Percentiles rank a stretch among this genome's conserved stretches.
Evolutionary conservation across 2,888 invertebrate species (phyloP).

Genomic region (Harpalus rubripes): DNA sequence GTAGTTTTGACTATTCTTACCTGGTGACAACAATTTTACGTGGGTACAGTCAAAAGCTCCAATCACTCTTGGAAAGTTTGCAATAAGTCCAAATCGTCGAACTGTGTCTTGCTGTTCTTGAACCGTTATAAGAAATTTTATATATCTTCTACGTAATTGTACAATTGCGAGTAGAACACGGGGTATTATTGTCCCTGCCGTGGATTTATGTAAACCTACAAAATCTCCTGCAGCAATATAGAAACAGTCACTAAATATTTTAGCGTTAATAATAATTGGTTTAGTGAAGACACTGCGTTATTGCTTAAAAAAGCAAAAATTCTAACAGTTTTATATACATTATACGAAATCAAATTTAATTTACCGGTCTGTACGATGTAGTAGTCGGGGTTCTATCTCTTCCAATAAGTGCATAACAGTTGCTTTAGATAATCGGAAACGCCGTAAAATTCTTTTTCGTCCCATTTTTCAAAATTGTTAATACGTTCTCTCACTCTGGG

Average conservation of each 20-base stretch:
- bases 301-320: not conserved
- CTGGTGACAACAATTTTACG: slow-evolving; percentile 10
- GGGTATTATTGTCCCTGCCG: slow-evolving; percentile 9
- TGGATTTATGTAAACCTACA: slow-evolving; percentile 8
- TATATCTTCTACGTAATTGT: slow-evolving; percentile 17
- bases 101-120: slow-evolving; percentile 14
- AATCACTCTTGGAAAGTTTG: slow-evolving; percentile 4
- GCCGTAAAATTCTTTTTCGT: not conserved
- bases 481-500: slow-evolving; percentile 1
- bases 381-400: slow-evolving; percentile 10
- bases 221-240: no score
- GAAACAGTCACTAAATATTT: slow-evolving; percentile 17
- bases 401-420: slow-evolving; percentile 7
- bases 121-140: not conserved
- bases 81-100: slow-evolving; percentile 6
- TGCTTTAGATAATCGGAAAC: slow-evolving; percentile 3
- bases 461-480: not conserved
- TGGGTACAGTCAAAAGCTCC: not conserved
- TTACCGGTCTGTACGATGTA: not conserved
- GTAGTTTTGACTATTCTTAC: not conserved
- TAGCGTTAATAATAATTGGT: slow-evolving; percentile 8
- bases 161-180: slow-evolving; percentile 18
- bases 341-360: not conserved
- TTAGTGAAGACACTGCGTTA: slow-evolving; percentile 11
- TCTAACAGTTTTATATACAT: no score